A percentile compares a stretch with the other conserved stretches of the same genome.
Evolutionary conservation across 1,140 invertebrate species (phyloP).

Genomic region (Lanistes nyassanus): DNA sequence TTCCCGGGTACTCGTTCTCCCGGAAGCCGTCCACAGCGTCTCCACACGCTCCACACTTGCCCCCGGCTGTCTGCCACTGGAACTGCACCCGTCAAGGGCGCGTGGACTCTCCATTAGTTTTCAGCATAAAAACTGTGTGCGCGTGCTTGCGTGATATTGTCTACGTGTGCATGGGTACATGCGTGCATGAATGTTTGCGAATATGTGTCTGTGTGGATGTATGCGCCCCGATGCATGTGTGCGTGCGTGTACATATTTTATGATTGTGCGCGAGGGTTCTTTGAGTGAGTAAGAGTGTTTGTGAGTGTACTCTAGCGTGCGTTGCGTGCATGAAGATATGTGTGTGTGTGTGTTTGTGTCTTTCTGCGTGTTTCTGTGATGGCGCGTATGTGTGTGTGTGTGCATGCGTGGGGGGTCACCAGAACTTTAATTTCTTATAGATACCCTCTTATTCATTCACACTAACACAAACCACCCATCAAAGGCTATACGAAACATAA

Average conservation of each 20-base stretch:
- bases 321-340: not conserved
- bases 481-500: no score
- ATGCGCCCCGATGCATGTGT: no score
- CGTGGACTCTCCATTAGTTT: no score
- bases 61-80: conserved; percentile 42
- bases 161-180: not conserved
- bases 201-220: not conserved
- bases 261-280: no score
- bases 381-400: not conserved
- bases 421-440: not conserved
- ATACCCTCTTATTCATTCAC: no score
- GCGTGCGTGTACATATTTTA: no score
- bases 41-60: conserved; percentile 67
- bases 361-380: not conserved
- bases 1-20: conserved; percentile 42
- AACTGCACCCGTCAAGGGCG: conserved; percentile 39
- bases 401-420: not conserved
- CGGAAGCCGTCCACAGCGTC: conserved; percentile 48
- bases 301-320: no score
- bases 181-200: not conserved
- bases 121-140: not conserved
- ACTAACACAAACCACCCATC: no score
- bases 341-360: not conserved
- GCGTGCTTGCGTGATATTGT: not conserved
- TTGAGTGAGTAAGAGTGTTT: no score